These are phyloP conservation scores for Choloepus hoffmanni DNA, from an alignment of 2,113 vertebrate species.

Conservation along the genomic window DNA sequence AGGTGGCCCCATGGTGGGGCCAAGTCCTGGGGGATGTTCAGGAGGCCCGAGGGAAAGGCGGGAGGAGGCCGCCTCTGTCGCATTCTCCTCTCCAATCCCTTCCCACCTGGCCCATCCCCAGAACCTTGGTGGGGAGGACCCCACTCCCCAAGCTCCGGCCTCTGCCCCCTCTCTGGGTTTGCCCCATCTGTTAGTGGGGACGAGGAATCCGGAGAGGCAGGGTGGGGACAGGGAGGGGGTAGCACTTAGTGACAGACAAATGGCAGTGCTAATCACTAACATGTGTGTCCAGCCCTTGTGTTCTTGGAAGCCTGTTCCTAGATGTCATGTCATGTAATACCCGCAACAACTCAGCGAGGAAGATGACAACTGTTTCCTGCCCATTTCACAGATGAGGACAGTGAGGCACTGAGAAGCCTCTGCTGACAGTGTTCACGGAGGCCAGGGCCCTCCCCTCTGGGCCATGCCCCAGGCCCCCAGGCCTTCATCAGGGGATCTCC, in stretches of 20 bases:
- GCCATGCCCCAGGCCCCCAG: background rate
- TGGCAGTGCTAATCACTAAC: background rate
- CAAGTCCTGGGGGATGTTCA: fast-evolving
- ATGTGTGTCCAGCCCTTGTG: background rate
- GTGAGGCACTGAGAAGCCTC: background rate
- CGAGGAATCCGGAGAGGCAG: background rate
- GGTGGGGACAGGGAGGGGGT: background rate
- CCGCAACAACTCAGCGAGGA: background rate
- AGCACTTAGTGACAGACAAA: background rate
- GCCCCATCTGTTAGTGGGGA: background rate
- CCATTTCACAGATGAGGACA: background rate
- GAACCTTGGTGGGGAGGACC: background rate
- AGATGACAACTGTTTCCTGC: background rate
- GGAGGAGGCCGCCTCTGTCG: too few relatives aligned
- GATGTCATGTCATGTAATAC: background rate
- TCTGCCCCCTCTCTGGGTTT: background rate
- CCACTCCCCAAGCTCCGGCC: background rate
- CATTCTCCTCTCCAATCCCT: background rate
- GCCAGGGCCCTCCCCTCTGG: background rate
- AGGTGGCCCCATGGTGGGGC: background rate
- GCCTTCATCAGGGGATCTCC: background rate
- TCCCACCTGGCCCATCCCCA: background rate
- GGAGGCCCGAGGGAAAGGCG: background rate
- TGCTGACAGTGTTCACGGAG: background rate
- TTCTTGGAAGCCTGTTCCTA: background rate